Conservation (phyloP, 1,140 invertebrate species). For the Gerris buenoi region DNA sequence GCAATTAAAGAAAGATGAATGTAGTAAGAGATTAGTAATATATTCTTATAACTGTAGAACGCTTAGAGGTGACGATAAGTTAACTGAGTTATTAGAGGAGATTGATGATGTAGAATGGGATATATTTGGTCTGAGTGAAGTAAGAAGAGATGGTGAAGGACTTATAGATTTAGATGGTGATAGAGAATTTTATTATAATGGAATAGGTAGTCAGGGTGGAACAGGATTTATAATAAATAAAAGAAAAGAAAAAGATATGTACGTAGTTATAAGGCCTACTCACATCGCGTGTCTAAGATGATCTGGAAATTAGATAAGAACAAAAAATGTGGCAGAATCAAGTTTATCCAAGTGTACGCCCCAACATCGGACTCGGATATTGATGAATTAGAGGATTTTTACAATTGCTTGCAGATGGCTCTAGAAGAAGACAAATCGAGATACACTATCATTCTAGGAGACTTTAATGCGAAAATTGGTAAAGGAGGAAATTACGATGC, state of each 20-base stretch:
- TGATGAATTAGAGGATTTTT: not conserved
- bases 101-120: not conserved
- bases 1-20: not conserved
- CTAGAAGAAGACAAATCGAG: not conserved
- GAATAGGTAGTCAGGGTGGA: not conserved
- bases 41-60: not conserved
- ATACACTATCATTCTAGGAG: not conserved
- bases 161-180: not conserved
- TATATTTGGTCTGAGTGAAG: not conserved
- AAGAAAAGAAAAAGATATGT: not conserved
- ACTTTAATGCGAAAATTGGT: not conserved
- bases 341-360: not conserved
- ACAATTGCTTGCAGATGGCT: not conserved
- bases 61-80: not conserved
- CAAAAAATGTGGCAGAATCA: not conserved
- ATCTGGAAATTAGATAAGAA: not conserved
- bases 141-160: not conserved
- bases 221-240: not conserved
- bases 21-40: not conserved
- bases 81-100: not conserved
- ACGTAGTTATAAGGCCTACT: not conserved
- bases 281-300: not conserved
- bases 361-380: not conserved
- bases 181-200: not conserved
- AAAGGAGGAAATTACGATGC: not conserved